A percentile compares a stretch with the other conserved stretches of the same genome.
phyloP scores from a whole-genome alignment of 2,797 vertebrate genomes.

The Sebastes paucispinis region DNA sequence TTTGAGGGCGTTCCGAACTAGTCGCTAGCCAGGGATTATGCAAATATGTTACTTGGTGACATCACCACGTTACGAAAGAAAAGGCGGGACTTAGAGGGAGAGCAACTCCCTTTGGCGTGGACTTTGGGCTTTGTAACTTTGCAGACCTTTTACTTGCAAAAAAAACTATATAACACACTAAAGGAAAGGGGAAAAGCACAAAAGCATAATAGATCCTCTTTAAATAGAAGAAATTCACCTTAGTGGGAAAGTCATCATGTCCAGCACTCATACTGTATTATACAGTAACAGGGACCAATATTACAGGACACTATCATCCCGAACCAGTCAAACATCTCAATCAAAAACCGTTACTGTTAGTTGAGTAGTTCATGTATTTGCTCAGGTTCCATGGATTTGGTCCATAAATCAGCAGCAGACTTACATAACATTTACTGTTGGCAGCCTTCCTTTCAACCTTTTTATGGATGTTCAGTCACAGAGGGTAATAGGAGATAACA shows the following conservation, averaged over 20 bases:
- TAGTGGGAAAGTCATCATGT: neutral
- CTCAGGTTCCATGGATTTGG: constrained; percentile 18
- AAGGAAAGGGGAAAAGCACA: too few relatives aligned
- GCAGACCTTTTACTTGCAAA: neutral
- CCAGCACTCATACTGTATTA: neutral
- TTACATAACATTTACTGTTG: constrained; percentile 30
- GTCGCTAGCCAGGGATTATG: too few relatives aligned
- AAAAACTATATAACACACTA: neutral
- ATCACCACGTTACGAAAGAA: too few relatives aligned
- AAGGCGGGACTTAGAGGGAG: too few relatives aligned
- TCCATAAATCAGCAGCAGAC: constrained; percentile 37
- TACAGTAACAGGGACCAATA: neutral
- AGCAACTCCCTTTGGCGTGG: too few relatives aligned
- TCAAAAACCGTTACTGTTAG: neutral
- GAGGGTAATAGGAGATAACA: constrained; percentile 38
- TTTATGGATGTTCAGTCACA: constrained; percentile 43
- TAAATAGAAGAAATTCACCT: neutral
- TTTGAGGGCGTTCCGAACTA: too few relatives aligned
- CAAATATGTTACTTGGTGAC: too few relatives aligned
- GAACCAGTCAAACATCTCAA: neutral
- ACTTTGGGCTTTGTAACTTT: too few relatives aligned
- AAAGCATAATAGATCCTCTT: too few relatives aligned
- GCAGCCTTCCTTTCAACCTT: constrained; percentile 42
- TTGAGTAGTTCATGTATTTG: constrained; percentile 36
- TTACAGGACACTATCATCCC: neutral